Evolutionary conservation across 2,888 invertebrate species (phyloP), one percentile per base, ranked within the genome.

Genomic region (Frankliniella fusca): DNA sequence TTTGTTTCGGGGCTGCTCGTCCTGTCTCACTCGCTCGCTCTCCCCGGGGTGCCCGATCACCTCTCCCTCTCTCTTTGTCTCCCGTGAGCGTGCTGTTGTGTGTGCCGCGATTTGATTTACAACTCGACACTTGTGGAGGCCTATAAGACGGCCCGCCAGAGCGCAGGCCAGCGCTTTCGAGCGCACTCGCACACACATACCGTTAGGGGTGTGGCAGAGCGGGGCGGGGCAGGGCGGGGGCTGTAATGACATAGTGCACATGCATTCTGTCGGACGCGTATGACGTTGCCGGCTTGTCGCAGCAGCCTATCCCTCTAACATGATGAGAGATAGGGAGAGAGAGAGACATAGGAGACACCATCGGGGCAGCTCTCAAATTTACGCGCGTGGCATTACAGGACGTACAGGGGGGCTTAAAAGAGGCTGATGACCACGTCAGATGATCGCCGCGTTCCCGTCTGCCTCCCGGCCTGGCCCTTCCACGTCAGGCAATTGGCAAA

Each of bases 1-100:
- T 82, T 82, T 80, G 82, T 81, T 27, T 81, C 80, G 20, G 18
- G 20, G 48, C 80, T 65, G n/a, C 61, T 65, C 23, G 65, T 8
- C 48, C 48, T 54, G 38, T 82, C 80, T 82, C 83, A 83, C 83
- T 81, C 70, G 48, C 81, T 82, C 80, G 82, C 83, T 83, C 81
- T 82, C 81, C 81, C 38, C n/a, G n/a, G n/a, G n/a, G n/a, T n/a
- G n/a, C n/a, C n/a, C n/a, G n/a, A n/a, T 80, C 80, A 61, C 81
- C 48, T 54, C 48, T 27, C 70, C 27, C 80, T 82, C 54, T 50
- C 61, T 65, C 48, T 82, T 0, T 81, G 3, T 61, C n/a, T 27
- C 80, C 48, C 80, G n/a, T 48, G 18, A 38, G 61, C 61, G 38
- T 27, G 27, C 48, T 80, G 28, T 82, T 23, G 27, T 61, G 61